Base-by-base conservation (phyloP, 1,140 invertebrate species). In the Drosophila bifasciata region DNA sequence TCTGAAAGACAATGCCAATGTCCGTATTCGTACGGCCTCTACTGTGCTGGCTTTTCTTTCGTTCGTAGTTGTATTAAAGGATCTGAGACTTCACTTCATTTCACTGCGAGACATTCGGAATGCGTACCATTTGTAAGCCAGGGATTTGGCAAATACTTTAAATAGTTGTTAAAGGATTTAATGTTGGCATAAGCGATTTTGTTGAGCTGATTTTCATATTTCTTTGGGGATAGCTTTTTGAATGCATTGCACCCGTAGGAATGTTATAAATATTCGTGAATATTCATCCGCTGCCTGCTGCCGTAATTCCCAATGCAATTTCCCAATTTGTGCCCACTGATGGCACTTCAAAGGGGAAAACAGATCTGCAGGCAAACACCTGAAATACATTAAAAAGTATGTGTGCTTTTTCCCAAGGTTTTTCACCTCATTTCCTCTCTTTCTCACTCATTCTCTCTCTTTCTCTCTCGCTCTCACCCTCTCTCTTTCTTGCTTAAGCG, bases 231-330 rank as follows among this genome's bases (percentile, higher is more conserved):
- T 32, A 0, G 28, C 0, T 6, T 25, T 7, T 7, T 7, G 1
- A 25, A 25, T 6, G 23, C 7, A 25, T 6, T 7, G 7, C 23
- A 25, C 5, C 1, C 23, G 7, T 21, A 21, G 25, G 6, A 25
- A 39, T 66, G 60, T 25, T 40, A 66, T 68, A 68, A 68, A 66
- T 68, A 48, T 56, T 28, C 32, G 56, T 48, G 64, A 48, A 8
- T 32, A 55, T 67, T 67, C 15, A 19, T 8, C 11, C n/a, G 13
- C 61, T 40, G 21, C 2, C n/a, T 41, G 61, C 64, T 23, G 28
- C 64, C 19, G 56, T 68, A 68, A 67, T 68, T 67, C 62, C 62
- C 49, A 44, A 48, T 67, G 64, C 32, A 68, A 46, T 68, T 55
- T 13, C 41, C 55, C 41, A 68, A 53, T 39, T 28, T 52, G 16